Evolutionary conservation across 2,113 vertebrate species (phyloP), one percentile per base, ranked within the genome.

Genomic region (Sylvicapra grimmia): DNA sequence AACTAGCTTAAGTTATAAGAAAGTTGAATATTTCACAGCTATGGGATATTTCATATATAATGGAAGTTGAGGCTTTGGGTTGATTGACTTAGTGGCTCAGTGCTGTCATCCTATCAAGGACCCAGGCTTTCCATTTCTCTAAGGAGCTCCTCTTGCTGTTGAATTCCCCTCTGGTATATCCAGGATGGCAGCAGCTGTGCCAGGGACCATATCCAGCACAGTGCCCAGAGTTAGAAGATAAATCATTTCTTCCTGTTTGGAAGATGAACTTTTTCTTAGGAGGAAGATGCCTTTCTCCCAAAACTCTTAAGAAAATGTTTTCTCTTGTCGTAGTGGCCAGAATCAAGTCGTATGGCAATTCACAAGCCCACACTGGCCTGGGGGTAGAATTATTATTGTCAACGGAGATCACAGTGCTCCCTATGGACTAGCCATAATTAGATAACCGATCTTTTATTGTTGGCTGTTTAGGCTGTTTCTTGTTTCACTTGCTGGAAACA

Each of bases 401-500:
- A 68, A 2, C 0, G 5, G 8, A 91, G 75, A 51, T 77, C 47
- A 56, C 7, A 23, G 13, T 92, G 56, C 95, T 23, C 29, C 8
- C 29, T 85, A 14, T 25, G 53, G 58, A 86, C 58, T 85, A 56
- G 59, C 21, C 29, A 33, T 59, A 61, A 61, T 63, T 65, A 85
- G 33, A 80, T 88, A 96, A 77, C 44, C 8, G 23, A 33, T 54
- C n/a, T 92, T 83, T 80, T 84, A 44, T 61, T 83, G 29, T 58
- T 47, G 33, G 59, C 14, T 77, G 53, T 79, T 91, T 77, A 72
- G 68, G 6, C 65, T 54, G n/a, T 89, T 82, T 96, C 77, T 92
- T 86, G 7, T 89, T 94, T 82, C 31, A 10, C 53, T 89, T 97
- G 14, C 56, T 98, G 47, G 80, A 72, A 97, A 79, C 36, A 65